phyloP scores from a whole-genome alignment of 2,888 invertebrate genomes.

The Gryllus longicercus region DNA sequence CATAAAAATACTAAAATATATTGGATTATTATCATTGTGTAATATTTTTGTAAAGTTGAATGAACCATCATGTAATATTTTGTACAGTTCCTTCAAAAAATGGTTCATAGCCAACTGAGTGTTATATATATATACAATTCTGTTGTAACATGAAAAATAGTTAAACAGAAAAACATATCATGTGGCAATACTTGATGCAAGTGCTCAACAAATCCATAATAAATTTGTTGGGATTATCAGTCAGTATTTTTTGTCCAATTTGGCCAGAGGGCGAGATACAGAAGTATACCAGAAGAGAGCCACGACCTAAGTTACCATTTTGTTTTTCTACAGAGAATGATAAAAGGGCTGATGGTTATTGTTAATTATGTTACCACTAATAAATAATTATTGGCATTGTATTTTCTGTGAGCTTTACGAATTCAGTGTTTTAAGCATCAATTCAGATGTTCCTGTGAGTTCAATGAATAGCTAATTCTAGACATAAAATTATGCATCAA shows the following conservation, averaged over 20 bases:
- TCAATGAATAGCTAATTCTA: not conserved
- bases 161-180: conserved; percentile 17
- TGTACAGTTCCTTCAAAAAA: conserved; percentile 8
- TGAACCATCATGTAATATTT: conserved; percentile 17
- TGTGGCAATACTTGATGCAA: conserved; percentile 8
- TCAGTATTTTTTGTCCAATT: conserved; percentile 17
- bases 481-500: not conserved
- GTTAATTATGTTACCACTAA: not conserved
- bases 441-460: conserved; percentile 10
- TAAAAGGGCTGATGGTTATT: not conserved
- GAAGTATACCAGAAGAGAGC: conserved; percentile 1
- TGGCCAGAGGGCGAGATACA: not conserved
- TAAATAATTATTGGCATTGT: not conserved
- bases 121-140: conserved; percentile 17
- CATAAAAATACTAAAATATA: conserved; percentile 10
- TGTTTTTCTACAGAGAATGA: not conserved
- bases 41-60: conserved; percentile 17
- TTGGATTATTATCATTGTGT: conserved; percentile 17
- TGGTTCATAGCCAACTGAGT: conserved; percentile 17
- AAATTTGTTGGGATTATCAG: conserved; percentile 4
- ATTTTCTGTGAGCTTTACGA: not conserved
- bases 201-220: conserved; percentile 9
- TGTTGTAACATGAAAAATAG: conserved; percentile 17
- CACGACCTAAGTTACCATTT: not conserved
- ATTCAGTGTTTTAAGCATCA: conserved; percentile 1